Conservation (phyloP, 2,888 invertebrate genomes). For the Diplazon laetatorius region DNA sequence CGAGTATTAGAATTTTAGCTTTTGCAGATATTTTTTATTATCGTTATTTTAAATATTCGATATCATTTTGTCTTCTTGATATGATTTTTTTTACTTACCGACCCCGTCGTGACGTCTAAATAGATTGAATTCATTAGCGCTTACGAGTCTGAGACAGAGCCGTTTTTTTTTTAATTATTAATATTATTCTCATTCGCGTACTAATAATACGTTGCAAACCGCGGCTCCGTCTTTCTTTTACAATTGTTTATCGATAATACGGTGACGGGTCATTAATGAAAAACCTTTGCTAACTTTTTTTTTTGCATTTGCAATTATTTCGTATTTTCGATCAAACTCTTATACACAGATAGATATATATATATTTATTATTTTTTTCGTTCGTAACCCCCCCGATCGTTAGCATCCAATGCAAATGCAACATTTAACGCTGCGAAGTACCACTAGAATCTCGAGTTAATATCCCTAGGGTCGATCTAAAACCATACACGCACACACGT, state of each 20-base stretch:
- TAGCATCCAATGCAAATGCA: conserved; percentile 52
- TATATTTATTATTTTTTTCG: conserved; percentile 47
- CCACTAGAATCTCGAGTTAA: conserved; percentile 78
- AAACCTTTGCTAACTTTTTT: conserved; percentile 65
- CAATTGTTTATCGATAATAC: conserved; percentile 59
- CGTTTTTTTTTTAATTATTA: conserved; percentile 70
- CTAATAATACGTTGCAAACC: conserved; percentile 56
- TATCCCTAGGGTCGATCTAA: conserved; percentile 77
- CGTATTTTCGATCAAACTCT: conserved; percentile 33
- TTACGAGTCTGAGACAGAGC: not conserved
- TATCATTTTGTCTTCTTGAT: conserved; percentile 1
- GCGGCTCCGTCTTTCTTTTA: conserved; percentile 49
- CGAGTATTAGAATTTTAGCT: conserved; percentile 68
- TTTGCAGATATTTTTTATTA: conserved; percentile 63
- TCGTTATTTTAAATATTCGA: not conserved
- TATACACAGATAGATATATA: conserved; percentile 37
- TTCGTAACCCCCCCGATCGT: conserved; percentile 52
- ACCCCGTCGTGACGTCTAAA: conserved; percentile 40
- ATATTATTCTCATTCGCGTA: conserved; percentile 69
- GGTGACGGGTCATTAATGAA: conserved; percentile 71
- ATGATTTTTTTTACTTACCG: conserved; percentile 39
- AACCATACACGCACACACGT: conserved; percentile 23
- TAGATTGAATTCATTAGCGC: conserved; percentile 43
- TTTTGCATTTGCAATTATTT: conserved; percentile 65
- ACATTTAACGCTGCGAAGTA: conserved; percentile 74